Evolutionary conservation across 2,888 invertebrate species (phyloP).

Genomic region (Cosmia trapezina): DNA sequence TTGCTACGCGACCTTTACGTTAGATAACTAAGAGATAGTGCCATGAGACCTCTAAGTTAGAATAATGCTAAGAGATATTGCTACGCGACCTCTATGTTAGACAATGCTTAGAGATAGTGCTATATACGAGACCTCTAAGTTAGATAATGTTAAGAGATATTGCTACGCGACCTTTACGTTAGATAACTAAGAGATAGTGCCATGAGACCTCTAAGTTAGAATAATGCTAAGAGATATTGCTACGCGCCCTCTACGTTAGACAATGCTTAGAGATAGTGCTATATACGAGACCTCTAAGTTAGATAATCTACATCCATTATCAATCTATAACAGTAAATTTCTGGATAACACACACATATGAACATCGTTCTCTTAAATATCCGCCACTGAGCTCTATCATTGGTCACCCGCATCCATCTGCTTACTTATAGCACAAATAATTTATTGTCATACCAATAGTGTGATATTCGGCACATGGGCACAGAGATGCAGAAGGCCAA

Average conservation of each 20-base stretch:
- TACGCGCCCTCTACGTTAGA: not conserved
- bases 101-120: no score
- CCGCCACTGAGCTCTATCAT: not conserved
- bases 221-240: not conserved
- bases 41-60: not conserved
- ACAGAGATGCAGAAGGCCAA: not conserved
- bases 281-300: not conserved
- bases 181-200: no score
- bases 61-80: not conserved
- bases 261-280: no score
- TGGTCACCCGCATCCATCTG: not conserved
- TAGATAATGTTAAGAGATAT: not conserved
- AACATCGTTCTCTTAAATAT: no score
- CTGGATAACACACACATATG: not conserved
- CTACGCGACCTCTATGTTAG: not conserved
- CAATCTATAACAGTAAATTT: no score
- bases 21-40: not conserved
- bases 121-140: not conserved
- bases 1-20: not conserved
- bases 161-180: no score
- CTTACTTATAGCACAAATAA: not conserved
- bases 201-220: no score
- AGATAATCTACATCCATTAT: not conserved
- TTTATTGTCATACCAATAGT: not conserved
- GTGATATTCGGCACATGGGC: not conserved